These are phyloP conservation scores for Naso thynnoides DNA, from an alignment of 2,797 vertebrate genomes.

Conservation along the genomic window DNA sequence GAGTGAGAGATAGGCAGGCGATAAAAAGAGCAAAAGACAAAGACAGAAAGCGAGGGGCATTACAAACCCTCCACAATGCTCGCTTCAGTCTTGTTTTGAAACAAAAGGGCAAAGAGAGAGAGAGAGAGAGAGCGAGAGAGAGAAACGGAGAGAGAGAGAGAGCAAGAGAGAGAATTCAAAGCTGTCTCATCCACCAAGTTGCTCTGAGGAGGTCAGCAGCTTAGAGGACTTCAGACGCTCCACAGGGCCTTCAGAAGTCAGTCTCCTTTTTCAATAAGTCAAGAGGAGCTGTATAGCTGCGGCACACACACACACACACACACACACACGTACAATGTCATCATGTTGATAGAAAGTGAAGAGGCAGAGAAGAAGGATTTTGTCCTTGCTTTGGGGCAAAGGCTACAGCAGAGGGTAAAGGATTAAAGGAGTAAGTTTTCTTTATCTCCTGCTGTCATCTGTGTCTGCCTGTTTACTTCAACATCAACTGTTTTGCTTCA, in stretches of 20 bases:
- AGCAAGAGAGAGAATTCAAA: conserved; percentile 44
- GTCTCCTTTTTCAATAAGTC: conserved; percentile 65
- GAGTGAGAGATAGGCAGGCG: conserved; percentile 67
- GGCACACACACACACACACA: conserved; percentile 32
- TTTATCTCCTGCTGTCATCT: conserved; percentile 52
- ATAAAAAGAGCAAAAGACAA: conserved; percentile 82
- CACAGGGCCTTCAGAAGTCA: conserved; percentile 66
- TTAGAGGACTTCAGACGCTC: conserved; percentile 70
- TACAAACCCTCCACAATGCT: conserved; percentile 68
- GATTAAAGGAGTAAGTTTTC: conserved; percentile 70
- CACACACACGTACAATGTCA: conserved; percentile 38
- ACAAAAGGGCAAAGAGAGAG: conserved; percentile 56
- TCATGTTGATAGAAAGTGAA: conserved; percentile 33
- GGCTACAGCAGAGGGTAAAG: conserved; percentile 58
- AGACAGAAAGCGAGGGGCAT: conserved; percentile 64
- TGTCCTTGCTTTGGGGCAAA: conserved; percentile 71
- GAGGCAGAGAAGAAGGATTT: conserved; percentile 38
- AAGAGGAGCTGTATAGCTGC: conserved; percentile 38
- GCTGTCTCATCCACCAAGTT: conserved; percentile 38
- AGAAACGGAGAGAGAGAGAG: not conserved
- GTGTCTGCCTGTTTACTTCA: conserved; percentile 36
- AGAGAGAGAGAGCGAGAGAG: conserved; percentile 7
- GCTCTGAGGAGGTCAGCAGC: conserved; percentile 73
- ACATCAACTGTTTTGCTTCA: conserved; percentile 26
- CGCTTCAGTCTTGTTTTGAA: conserved; percentile 57